A percentile compares a stretch with the other conserved stretches of the same genome.
Conservation (phyloP, 2,113 vertebrate species). For the Poeciliopsis turrubarensis region DNA sequence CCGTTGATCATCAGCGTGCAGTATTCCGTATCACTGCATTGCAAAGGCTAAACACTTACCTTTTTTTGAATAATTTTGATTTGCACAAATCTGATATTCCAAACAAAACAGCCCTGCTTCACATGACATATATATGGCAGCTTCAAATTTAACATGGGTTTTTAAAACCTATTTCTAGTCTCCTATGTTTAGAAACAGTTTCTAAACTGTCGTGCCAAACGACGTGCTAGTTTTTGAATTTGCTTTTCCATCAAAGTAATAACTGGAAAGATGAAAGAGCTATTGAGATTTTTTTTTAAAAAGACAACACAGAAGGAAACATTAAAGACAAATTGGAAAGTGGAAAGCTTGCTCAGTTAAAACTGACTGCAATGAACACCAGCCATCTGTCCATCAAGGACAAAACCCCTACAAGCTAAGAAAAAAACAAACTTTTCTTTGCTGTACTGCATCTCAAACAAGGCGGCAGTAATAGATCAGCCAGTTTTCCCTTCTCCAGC, state of each 20-base stretch:
- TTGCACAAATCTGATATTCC: neutral
- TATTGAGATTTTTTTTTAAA: neutral
- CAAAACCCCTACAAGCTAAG: neutral
- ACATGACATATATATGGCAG: neutral
- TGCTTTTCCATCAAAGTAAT: neutral
- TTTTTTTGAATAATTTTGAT: neutral
- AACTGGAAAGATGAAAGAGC: neutral
- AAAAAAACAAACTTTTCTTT: neutral
- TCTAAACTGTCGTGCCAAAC: neutral
- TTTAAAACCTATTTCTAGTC: neutral
- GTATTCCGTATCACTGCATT: conserved; percentile 3
- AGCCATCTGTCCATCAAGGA: too few relatives aligned
- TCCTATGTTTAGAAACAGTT: too few relatives aligned
- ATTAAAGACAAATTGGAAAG: neutral
- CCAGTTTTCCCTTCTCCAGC: neutral
- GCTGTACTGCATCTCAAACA: too few relatives aligned
- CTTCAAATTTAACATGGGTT: neutral
- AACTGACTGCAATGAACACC: neutral
- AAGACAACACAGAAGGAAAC: neutral
- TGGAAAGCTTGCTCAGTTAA: neutral
- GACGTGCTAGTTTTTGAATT: neutral
- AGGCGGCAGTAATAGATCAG: neutral
- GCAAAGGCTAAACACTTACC: conserved; percentile 5
- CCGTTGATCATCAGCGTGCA: neutral
- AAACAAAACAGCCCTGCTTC: neutral